Percentiles rank a stretch among this genome's conserved stretches.
Evolutionary conservation across 92 coral and sea anemone genomes (phyloP).

Genomic region (Siderastrea siderea): DNA sequence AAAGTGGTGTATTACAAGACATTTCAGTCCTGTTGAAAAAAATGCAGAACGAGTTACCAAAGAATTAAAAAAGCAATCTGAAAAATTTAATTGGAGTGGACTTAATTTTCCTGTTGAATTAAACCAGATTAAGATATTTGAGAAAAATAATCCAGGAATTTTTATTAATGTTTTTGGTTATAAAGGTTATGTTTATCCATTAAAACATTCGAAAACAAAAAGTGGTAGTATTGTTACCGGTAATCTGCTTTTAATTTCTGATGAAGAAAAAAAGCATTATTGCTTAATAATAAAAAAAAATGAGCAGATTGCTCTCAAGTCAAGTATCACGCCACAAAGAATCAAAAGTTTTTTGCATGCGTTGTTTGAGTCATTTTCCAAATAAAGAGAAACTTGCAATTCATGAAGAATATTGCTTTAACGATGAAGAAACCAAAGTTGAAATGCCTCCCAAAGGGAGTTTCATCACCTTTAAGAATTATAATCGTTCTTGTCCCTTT

Average conservation of each 20-base stretch:
- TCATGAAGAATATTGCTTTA: slow-evolving; percentile 26
- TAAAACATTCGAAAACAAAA: not conserved
- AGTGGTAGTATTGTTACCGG: too few relatives aligned
- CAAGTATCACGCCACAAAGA: too few relatives aligned
- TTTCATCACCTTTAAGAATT: slow-evolving; percentile 18
- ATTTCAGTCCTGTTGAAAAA: not conserved
- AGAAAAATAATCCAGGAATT: not conserved
- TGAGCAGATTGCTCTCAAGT: not conserved
- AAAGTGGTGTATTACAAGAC: not conserved
- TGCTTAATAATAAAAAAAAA: not conserved
- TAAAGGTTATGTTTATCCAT: not conserved
- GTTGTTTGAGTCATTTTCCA: too few relatives aligned
- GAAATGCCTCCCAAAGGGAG: slow-evolving; percentile 50
- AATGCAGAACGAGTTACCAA: not conserved
- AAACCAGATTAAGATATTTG: not conserved
- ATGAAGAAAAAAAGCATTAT: not conserved
- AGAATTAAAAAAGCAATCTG: not conserved
- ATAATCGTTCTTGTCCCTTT: slow-evolving; percentile 59
- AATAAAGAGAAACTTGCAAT: not conserved
- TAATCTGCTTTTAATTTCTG: not conserved
- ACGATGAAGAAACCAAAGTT: slow-evolving; percentile 14
- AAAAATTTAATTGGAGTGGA: not conserved
- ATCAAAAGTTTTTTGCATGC: too few relatives aligned
- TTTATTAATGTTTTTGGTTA: not conserved
- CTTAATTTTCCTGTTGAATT: not conserved